Base-by-base conservation (phyloP, 2,888 invertebrate species). In the Protonemura montana region DNA sequence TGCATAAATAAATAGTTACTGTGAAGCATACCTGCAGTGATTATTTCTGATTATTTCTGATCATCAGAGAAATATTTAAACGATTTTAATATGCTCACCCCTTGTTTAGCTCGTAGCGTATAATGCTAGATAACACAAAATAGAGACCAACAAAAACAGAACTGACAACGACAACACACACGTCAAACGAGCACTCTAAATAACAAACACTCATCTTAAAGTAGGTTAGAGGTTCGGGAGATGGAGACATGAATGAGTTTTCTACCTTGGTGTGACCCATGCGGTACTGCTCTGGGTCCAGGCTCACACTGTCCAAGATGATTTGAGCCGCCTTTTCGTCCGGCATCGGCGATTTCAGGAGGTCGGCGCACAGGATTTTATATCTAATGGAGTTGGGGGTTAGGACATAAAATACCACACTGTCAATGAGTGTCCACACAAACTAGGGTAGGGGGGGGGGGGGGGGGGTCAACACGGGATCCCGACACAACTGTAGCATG, bases 351-450 rank as follows among this genome's bases (percentile, higher is more conserved):
- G 95, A 95, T 94, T 94, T 95, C 92, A 97, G 92, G 92, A 93
- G 95, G 93, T 96, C 96, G 92, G 98, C 97, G 94, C 98, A 98
- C 95, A 99, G 96, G 95, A 99, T 98, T 95, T 98, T 98, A 96
- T 99, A 99, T 96, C 98, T 98, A 96, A 82, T 76, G 27, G 84
- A 84, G 76, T 86, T 81, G 84, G 59, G n/a, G 81, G 81, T 30
- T 81, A 81, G n/a, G 30, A 81, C 77, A 78, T n/a, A 76, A 29
- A 76, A 81, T 82, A 86, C 83, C 82, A 86, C 86, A 41, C 35
- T 28, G 77, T 86, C 86, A 82, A 76, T 86, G 25, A 76, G 41
- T 28, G 59, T 41, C 5, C 13, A 59, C 59, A 59, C 13, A 2
- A 59, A n/a, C n/a, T n/a, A n/a, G n/a, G n/a, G n/a, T n/a, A n/a